These are phyloP conservation scores for Amaurobius ferox DNA, from an alignment of 2,888 invertebrate species.

Conservation along the genomic window DNA sequence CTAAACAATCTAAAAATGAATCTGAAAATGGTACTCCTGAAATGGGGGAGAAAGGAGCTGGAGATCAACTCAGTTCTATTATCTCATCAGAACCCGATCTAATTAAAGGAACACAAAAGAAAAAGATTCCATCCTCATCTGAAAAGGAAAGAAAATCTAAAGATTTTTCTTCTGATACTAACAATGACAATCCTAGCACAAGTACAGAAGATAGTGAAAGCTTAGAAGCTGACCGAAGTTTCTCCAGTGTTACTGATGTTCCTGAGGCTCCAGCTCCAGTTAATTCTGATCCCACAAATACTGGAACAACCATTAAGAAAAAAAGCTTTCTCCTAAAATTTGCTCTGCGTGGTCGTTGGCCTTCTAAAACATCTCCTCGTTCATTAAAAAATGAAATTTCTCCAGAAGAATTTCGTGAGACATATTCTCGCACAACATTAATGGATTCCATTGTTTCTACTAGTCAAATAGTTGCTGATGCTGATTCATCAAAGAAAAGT, in stretches of 20 bases:
- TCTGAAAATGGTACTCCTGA: slow-evolving; percentile 13
- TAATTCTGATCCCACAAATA: slow-evolving; percentile 33
- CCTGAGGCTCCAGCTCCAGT: slow-evolving; percentile 14
- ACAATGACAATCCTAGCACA: slow-evolving; percentile 47
- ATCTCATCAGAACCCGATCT: slow-evolving; percentile 73
- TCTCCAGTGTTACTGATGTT: slow-evolving; percentile 48
- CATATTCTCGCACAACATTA: slow-evolving; percentile 71
- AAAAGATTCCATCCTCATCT: slow-evolving; percentile 26
- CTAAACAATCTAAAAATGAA: slow-evolving; percentile 28
- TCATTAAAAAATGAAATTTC: slow-evolving; percentile 74
- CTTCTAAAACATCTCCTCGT: slow-evolving; percentile 74
- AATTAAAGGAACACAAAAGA: slow-evolving; percentile 73
- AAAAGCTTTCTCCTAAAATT: slow-evolving; percentile 75
- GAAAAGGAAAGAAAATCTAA: slow-evolving; percentile 31
- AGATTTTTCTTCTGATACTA: slow-evolving; percentile 32
- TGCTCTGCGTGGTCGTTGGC: slow-evolving; percentile 75
- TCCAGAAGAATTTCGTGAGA: slow-evolving; percentile 75
- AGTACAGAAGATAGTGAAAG: slow-evolving; percentile 69
- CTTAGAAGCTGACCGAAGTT: slow-evolving; percentile 60
- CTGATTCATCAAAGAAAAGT: slow-evolving; percentile 23
- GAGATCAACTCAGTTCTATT: slow-evolving; percentile 13
- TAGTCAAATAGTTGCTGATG: slow-evolving; percentile 49
- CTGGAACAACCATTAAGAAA: slow-evolving; percentile 72
- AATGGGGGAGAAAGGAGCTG: slow-evolving; percentile 10
- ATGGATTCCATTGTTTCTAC: slow-evolving; percentile 39